Evolutionary conservation across 2,888 invertebrate species (phyloP).

Genomic region (Dermolepida albohirtum): DNA sequence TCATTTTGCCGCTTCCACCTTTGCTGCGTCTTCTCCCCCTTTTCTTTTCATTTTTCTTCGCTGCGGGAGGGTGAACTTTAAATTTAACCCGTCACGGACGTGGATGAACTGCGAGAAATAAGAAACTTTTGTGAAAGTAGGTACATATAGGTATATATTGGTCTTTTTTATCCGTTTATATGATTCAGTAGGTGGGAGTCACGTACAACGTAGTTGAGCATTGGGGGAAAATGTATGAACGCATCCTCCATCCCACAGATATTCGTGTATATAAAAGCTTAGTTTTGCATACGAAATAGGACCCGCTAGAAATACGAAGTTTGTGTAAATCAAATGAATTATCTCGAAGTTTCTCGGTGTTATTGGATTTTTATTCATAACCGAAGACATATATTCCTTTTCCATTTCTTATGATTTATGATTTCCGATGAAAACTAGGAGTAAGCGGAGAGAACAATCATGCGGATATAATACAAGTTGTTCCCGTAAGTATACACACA

Average conservation of each 20-base stretch:
- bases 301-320: constrained; percentile 23
- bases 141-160: constrained; percentile 4
- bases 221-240: not conserved
- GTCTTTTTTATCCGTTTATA: not conserved
- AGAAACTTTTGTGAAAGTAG: constrained; percentile 11
- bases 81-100: constrained; percentile 17
- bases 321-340: constrained; percentile 34
- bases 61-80: constrained; percentile 30
- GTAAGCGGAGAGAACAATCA: too few species aligned
- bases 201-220: constrained; percentile 9
- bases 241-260: constrained; percentile 4
- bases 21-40: constrained; percentile 1
- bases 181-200: constrained; percentile 5
- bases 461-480: too few species aligned
- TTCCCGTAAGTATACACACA: too few species aligned
- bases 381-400: constrained; percentile 15
- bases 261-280: not conserved
- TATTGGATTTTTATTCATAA: constrained; percentile 38
- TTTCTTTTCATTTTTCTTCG: constrained; percentile 33
- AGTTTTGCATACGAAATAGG: constrained; percentile 19
- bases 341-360: constrained; percentile 20
- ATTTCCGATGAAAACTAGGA: too few species aligned
- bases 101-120: not conserved
- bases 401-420: constrained; percentile 20
- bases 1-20: not conserved